Percentiles rank a stretch among this genome's conserved stretches.
Conservation (phyloP, 2,797 vertebrate species). For the Xyrichtys novacula region DNA sequence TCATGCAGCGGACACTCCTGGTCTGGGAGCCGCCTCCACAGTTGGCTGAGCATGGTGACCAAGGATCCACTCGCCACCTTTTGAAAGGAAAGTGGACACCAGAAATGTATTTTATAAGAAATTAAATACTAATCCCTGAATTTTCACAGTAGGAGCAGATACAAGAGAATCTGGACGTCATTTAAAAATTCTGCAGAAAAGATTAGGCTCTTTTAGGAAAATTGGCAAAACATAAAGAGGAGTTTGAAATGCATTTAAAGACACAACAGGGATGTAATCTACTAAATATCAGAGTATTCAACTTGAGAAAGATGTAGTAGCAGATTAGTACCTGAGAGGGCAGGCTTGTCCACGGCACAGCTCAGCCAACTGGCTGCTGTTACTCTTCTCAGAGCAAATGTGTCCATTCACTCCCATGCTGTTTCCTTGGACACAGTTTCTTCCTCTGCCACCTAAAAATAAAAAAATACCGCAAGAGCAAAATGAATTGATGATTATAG, state of each 20-base stretch:
- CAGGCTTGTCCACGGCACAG: slow-evolving; percentile 90
- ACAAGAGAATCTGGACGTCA: neutral
- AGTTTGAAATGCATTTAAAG: neutral
- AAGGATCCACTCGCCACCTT: slow-evolving; percentile 92
- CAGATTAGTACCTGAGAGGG: slow-evolving; percentile 86
- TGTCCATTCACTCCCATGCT: slow-evolving; percentile 70
- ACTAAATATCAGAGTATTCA: neutral
- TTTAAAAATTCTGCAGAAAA: neutral
- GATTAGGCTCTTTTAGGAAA: neutral
- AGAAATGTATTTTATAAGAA: neutral
- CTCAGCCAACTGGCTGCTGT: slow-evolving; percentile 77
- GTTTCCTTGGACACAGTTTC: slow-evolving; percentile 82
- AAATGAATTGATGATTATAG: neutral
- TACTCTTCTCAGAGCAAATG: slow-evolving; percentile 82
- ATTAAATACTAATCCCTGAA: neutral
- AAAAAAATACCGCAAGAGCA: neutral
- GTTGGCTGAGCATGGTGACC: slow-evolving; percentile 90
- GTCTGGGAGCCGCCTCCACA: slow-evolving; percentile 92
- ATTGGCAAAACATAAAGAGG: neutral
- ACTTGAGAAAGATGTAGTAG: slow-evolving; percentile 37
- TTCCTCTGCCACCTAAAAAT: slow-evolving; percentile 81
- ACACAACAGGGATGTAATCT: neutral
- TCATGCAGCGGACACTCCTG: slow-evolving; percentile 89
- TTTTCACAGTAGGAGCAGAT: neutral
- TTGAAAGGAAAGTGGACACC: slow-evolving; percentile 6